phyloP scores from a whole-genome alignment of 2,888 invertebrate genomes.

The Vesta saturnalis region DNA sequence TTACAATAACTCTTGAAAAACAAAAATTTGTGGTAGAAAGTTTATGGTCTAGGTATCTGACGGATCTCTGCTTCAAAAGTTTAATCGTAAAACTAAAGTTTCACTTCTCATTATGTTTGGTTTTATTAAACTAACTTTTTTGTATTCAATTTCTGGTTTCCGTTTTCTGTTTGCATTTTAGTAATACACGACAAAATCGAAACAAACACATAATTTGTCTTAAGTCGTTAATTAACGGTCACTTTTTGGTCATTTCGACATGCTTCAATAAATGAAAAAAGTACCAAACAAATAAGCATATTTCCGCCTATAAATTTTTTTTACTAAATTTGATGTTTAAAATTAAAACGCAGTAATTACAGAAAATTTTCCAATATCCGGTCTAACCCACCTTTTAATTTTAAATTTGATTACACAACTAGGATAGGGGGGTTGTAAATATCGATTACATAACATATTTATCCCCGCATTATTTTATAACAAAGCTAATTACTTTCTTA shows the following conservation, averaged over 20 bases:
- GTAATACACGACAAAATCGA: no score
- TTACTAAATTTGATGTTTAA: background rate
- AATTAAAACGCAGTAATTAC: constrained; percentile 27
- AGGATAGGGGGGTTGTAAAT: constrained; percentile 13
- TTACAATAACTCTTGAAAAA: no score
- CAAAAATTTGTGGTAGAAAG: no score
- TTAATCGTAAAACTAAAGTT: no score
- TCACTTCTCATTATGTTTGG: no score
- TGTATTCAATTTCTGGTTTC: no score
- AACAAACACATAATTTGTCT: background rate
- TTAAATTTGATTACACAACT: constrained; percentile 25
- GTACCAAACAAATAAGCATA: background rate
- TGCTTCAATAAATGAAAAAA: no score
- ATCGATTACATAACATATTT: constrained; percentile 36
- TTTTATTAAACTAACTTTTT: no score
- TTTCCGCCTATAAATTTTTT: background rate
- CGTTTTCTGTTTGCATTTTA: no score
- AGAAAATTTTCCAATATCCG: constrained; percentile 37
- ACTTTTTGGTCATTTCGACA: background rate
- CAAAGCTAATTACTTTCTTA: constrained; percentile 37
- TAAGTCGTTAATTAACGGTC: background rate
- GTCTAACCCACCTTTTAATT: constrained; percentile 19
- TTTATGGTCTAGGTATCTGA: no score
- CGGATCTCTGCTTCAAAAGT: no score
- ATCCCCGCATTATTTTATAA: constrained; percentile 36